Percentiles rank a stretch among this genome's conserved stretches.
Conservation (phyloP, 1,140 invertebrate genomes). For the Halictus rubicundus region DNA sequence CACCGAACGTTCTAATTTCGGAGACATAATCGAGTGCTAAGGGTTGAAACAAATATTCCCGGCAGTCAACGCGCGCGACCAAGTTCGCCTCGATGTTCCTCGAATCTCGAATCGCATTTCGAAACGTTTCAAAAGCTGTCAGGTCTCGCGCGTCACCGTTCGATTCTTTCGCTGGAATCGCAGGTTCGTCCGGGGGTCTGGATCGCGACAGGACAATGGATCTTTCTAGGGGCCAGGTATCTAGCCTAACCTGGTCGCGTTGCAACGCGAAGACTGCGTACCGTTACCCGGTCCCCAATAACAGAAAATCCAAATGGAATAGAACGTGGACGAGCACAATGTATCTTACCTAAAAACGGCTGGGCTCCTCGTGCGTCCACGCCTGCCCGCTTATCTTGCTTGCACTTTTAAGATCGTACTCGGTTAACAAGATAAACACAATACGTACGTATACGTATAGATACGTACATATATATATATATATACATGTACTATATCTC, state of each 20-base stretch:
- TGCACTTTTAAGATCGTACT: conserved; percentile 27
- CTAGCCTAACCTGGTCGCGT: not conserved
- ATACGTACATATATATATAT: not conserved
- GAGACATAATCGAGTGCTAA: no score
- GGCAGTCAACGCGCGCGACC: no score
- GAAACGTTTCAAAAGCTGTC: not conserved
- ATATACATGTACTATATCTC: no score
- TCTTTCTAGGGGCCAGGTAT: not conserved
- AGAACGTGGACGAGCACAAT: not conserved
- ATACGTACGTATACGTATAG: no score
- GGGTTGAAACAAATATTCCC: no score
- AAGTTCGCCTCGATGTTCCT: no score
- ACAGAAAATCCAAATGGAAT: not conserved
- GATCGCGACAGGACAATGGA: conserved; percentile 24
- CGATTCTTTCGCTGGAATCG: not conserved
- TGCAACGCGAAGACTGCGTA: not conserved
- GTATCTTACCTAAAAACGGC: conserved; percentile 16
- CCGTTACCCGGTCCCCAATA: not conserved
- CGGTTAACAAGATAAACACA: conserved; percentile 14
- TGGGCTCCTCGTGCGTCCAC: conserved; percentile 16
- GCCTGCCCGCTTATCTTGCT: conserved; percentile 19
- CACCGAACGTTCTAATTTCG: no score
- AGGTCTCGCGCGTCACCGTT: not conserved
- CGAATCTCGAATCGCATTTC: not conserved
- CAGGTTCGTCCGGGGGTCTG: not conserved